phyloP scores from a whole-genome alignment of 2,113 vertebrate genomes.

The Cygnus buccinator region DNA sequence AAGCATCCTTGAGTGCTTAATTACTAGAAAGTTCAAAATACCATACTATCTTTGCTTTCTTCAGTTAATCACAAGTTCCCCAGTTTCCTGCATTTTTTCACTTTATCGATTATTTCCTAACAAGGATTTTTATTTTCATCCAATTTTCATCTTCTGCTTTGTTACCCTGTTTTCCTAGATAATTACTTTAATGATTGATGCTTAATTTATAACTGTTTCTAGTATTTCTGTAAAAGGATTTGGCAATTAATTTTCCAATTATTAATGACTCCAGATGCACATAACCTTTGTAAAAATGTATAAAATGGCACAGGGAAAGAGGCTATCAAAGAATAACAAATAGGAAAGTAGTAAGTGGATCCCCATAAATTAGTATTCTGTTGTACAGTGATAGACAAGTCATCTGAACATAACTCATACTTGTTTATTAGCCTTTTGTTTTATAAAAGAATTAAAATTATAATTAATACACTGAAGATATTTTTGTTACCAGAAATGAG shows the following conservation, averaged over 20 bases:
- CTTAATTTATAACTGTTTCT: conserved; percentile 67
- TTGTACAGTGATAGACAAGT: background rate
- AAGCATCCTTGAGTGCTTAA: background rate
- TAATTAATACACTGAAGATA: background rate
- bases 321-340: conserved; percentile 45
- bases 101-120: background rate
- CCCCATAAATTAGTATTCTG: background rate
- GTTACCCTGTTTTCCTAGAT: background rate
- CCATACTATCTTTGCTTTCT: background rate
- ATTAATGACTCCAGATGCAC: conserved; percentile 58
- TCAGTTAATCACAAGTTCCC: background rate
- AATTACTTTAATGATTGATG: conserved; percentile 13
- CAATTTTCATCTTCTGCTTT: background rate
- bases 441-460: background rate
- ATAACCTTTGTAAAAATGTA: conserved; percentile 66
- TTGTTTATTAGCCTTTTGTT: background rate
- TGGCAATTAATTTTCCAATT: conserved; percentile 69
- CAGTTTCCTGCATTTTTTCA: background rate
- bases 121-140: background rate
- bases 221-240: conserved; percentile 55
- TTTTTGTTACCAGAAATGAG: background rate
- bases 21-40: background rate
- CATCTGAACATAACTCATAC: background rate
- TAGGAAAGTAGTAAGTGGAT: background rate
- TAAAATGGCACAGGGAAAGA: conserved; percentile 25